phyloP scores from a whole-genome alignment of 1,140 invertebrate species.

The Drosophila littoralis region DNA sequence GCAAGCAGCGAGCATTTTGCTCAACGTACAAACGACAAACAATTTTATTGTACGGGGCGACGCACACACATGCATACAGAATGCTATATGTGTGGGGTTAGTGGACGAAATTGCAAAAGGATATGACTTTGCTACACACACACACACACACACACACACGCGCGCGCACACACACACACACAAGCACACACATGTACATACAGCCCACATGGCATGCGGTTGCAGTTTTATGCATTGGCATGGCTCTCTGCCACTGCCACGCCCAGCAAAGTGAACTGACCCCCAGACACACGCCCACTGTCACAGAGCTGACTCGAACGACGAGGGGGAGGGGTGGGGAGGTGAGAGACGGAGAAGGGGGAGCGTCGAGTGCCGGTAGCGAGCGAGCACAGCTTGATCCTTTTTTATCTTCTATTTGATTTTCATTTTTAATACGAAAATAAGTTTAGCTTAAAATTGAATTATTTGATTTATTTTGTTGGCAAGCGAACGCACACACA shows the following conservation, averaged over 20 bases:
- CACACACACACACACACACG: background rate
- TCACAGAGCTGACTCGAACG: slow-evolving; percentile 44
- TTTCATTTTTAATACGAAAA: slow-evolving; percentile 83
- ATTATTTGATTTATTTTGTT: slow-evolving; percentile 82
- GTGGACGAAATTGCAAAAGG: slow-evolving; percentile 78
- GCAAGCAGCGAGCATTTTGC: slow-evolving; percentile 50
- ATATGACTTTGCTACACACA: slow-evolving; percentile 67
- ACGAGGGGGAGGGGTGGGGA: background rate
- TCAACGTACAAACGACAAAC: slow-evolving; percentile 72
- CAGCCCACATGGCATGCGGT: slow-evolving; percentile 51
- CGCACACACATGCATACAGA: slow-evolving; percentile 44
- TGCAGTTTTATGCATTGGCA: slow-evolving; percentile 76
- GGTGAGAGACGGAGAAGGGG: background rate
- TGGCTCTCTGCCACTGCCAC: slow-evolving; percentile 39
- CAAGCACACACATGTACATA: slow-evolving; percentile 9
- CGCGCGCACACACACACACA: background rate
- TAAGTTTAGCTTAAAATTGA: slow-evolving; percentile 83
- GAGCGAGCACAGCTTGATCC: slow-evolving; percentile 77
- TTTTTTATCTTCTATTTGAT: slow-evolving; percentile 83
- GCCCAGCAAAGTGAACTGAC: slow-evolving; percentile 25
- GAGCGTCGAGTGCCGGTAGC: slow-evolving; percentile 22
- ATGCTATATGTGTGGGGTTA: slow-evolving; percentile 76
- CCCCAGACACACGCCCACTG: slow-evolving; percentile 52
- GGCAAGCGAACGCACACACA: slow-evolving; percentile 29
- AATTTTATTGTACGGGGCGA: slow-evolving; percentile 73